These are phyloP conservation scores for Arremon aurantiirostris DNA, from an alignment of 2,797 vertebrate species.

Conservation along the genomic window DNA sequence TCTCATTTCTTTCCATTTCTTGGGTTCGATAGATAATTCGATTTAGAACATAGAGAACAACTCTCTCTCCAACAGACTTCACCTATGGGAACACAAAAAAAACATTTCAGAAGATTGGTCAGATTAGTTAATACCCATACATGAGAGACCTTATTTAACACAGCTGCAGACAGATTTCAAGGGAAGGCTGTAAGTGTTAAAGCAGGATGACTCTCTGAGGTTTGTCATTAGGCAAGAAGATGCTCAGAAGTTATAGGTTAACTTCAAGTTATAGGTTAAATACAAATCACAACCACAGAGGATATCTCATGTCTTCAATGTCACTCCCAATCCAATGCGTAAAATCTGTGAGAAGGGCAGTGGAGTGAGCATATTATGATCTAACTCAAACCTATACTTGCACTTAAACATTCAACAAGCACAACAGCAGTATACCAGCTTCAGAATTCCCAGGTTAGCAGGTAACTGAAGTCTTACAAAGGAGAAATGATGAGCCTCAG, in stretches of 20 bases:
- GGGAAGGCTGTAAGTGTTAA: background rate
- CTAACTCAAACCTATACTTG: background rate
- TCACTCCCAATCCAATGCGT: background rate
- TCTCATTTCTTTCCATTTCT: slow-evolving; percentile 81
- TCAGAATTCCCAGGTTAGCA: background rate
- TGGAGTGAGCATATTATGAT: background rate
- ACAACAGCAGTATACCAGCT: background rate
- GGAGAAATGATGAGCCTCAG: background rate
- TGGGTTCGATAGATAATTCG: slow-evolving; percentile 86
- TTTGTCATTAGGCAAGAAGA: background rate
- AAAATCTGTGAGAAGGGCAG: background rate
- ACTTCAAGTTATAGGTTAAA: background rate
- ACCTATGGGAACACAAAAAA: slow-evolving; percentile 75
- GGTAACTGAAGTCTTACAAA: background rate
- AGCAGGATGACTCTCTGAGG: background rate
- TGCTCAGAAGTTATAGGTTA: background rate
- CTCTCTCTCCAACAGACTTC: slow-evolving; percentile 82
- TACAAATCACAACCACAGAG: background rate
- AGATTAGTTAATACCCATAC: background rate
- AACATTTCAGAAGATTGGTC: background rate
- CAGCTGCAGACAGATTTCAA: background rate
- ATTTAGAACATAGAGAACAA: slow-evolving; percentile 90
- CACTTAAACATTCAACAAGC: background rate
- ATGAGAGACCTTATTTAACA: background rate
- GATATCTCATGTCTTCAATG: background rate